These are phyloP conservation scores for Ameiurus melas DNA, from an alignment of 2,113 vertebrate species.

Conservation along the genomic window DNA sequence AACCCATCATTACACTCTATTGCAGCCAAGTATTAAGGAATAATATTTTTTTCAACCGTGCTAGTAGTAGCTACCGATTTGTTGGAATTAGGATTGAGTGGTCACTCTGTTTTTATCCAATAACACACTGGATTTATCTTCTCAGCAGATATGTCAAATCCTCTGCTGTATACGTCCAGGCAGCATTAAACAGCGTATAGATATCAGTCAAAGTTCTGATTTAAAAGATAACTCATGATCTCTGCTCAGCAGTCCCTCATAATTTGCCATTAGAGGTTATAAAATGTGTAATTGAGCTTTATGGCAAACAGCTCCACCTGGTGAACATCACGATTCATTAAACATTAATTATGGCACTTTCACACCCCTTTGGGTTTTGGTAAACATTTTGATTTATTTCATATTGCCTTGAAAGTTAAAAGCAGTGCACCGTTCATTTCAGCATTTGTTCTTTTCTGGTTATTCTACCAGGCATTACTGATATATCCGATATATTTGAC, in stretches of 20 bases:
- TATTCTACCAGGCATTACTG: background rate
- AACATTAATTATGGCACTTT: constrained; percentile 5
- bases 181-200: background rate
- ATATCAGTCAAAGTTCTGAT: background rate
- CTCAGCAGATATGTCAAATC: background rate
- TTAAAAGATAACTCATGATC: background rate
- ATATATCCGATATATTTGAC: background rate
- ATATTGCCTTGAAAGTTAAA: background rate
- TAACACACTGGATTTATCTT: background rate
- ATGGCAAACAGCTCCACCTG: constrained; percentile 32
- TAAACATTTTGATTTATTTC: background rate
- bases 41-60: background rate
- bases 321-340: constrained; percentile 31
- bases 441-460: background rate
- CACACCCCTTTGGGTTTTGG: background rate
- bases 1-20: background rate
- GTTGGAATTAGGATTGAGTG: background rate
- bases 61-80: background rate
- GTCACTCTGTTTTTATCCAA: background rate
- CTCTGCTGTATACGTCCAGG: background rate
- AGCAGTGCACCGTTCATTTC: background rate
- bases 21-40: too few species aligned
- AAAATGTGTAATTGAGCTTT: constrained; percentile 17
- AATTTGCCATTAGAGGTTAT: background rate
- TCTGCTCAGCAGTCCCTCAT: background rate